Evolutionary conservation across 2,888 invertebrate species (phyloP).

Genomic region (Theretra japonica): DNA sequence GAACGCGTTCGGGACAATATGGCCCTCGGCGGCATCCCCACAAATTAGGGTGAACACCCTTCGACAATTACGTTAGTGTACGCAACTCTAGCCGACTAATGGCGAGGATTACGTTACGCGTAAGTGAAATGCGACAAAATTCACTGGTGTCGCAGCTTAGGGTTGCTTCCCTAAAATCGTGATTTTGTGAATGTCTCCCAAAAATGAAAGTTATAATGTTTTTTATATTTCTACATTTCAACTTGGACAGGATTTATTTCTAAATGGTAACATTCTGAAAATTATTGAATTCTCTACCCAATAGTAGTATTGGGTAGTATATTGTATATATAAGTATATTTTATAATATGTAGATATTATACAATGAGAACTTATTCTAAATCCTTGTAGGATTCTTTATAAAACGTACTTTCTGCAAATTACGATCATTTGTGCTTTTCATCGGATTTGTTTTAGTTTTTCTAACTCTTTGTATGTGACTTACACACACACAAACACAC

Average conservation of each 20-base stretch:
- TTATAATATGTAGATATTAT: no score
- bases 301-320: no score
- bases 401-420: no score
- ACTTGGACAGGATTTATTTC: neutral
- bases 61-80: conserved; percentile 71
- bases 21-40: conserved; percentile 60
- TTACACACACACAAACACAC: no score
- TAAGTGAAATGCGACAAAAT: conserved; percentile 71
- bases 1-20: conserved; percentile 62
- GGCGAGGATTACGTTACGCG: conserved; percentile 74
- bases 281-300: neutral
- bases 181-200: neutral
- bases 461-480: no score
- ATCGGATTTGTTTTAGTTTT: no score
- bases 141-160: conserved; percentile 41
- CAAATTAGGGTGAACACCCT: conserved; percentile 78
- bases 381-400: no score
- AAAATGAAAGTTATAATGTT: neutral
- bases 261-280: neutral
- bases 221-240: neutral
- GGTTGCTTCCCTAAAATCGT: conserved; percentile 44
- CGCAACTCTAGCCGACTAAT: conserved; percentile 67
- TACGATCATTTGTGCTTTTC: no score
- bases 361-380: no score
- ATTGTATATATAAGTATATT: no score